phyloP scores from a whole-genome alignment of 2,888 invertebrate species.

The Blomia tropicalis region DNA sequence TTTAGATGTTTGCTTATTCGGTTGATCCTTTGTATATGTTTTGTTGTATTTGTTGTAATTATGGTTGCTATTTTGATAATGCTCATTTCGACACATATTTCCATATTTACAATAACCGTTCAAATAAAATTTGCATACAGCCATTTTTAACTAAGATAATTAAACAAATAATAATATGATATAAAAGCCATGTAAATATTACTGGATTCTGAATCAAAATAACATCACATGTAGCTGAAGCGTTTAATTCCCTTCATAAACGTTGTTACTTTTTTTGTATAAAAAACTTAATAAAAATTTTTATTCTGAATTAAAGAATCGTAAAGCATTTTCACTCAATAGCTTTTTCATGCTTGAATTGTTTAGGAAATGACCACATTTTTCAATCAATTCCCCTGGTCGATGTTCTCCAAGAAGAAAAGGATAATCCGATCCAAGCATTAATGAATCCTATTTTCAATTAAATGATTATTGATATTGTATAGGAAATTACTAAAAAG shows the following conservation, averaged over 20 bases:
- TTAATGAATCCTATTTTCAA: slow-evolving; percentile 37
- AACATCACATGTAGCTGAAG: no score
- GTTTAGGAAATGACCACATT: slow-evolving; percentile 16
- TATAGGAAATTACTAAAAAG: neutral
- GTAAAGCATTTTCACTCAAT: neutral
- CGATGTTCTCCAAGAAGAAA: slow-evolving; percentile 43
- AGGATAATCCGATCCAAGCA: slow-evolving; percentile 44
- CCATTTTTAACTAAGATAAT: neutral
- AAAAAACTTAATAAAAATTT: neutral
- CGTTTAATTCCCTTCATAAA: no score
- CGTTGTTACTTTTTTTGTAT: neutral
- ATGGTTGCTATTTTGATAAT: neutral
- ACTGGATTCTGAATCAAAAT: no score
- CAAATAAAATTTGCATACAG: neutral
- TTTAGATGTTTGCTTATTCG: no score
- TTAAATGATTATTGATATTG: slow-evolving; percentile 14
- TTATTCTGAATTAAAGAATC: neutral
- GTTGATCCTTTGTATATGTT: no score
- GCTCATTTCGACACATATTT: neutral
- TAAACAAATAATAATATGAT: neutral
- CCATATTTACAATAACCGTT: neutral
- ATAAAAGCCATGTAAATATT: no score
- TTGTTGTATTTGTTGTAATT: neutral
- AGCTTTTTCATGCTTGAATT: slow-evolving; percentile 5
- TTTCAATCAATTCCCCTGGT: slow-evolving; percentile 39